Conservation (phyloP, 2,797 vertebrate genomes). For the Sebastiscus albofasciatus region DNA sequence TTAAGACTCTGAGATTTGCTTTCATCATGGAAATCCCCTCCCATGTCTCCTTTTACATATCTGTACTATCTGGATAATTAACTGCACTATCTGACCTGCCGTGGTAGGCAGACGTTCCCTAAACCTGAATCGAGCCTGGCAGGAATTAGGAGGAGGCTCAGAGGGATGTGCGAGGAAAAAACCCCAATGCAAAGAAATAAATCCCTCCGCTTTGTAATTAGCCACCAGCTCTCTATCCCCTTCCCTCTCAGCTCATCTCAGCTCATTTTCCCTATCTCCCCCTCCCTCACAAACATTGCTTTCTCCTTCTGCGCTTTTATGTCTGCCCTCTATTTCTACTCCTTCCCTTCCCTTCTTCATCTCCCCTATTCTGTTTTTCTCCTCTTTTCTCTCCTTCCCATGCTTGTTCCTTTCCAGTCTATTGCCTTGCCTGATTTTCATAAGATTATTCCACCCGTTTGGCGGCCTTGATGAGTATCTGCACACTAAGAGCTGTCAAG, state of each 20-base stretch:
- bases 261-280: slow-evolving; percentile 49
- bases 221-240: slow-evolving; percentile 49
- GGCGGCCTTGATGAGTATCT: slow-evolving; percentile 71
- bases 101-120: slow-evolving; percentile 46
- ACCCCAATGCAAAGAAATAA: slow-evolving; percentile 72
- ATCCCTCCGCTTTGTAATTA: slow-evolving; percentile 76
- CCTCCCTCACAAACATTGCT: slow-evolving; percentile 25
- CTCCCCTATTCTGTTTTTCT: slow-evolving; percentile 14
- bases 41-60: slow-evolving; percentile 66
- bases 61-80: slow-evolving; percentile 74
- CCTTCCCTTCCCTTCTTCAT: background rate
- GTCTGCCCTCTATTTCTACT: slow-evolving; percentile 33
- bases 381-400: slow-evolving; percentile 11
- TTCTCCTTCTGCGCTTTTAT: slow-evolving; percentile 38
- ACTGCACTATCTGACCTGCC: slow-evolving; percentile 62
- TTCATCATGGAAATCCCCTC: slow-evolving; percentile 70
- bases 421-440: slow-evolving; percentile 71
- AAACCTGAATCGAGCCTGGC: slow-evolving; percentile 52
- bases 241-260: slow-evolving; percentile 43
- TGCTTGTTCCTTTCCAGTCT: slow-evolving; percentile 63
- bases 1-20: slow-evolving; percentile 60
- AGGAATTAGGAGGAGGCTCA: slow-evolving; percentile 61
- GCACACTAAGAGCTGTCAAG: slow-evolving; percentile 73
- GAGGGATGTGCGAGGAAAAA: slow-evolving; percentile 49
- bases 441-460: slow-evolving; percentile 76